Evolutionary conservation across 2,113 vertebrate genomes (phyloP).

Genomic region (Sinocyclocheilus maitianheensis): DNA sequence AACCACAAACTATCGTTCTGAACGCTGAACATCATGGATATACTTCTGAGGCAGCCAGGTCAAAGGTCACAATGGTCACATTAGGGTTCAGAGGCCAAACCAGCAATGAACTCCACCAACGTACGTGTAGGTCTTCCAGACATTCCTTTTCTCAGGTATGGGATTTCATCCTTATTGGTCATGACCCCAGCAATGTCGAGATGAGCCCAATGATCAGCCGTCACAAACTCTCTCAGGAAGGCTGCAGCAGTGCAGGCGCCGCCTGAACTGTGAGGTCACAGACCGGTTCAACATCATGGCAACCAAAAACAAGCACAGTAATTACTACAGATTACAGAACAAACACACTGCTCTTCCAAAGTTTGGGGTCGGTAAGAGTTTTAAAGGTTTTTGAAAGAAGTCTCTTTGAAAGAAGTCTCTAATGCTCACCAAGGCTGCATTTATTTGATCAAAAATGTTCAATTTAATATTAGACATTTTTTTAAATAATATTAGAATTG

Average conservation of each 20-base stretch:
- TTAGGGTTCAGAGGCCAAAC: slow-evolving; percentile 73
- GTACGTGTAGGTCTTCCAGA: slow-evolving; percentile 92
- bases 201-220: slow-evolving; percentile 89
- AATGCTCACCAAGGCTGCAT: neutral
- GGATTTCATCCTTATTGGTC: slow-evolving; percentile 93
- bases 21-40: neutral
- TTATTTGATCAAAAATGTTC: neutral
- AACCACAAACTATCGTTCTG: neutral
- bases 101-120: slow-evolving; percentile 83
- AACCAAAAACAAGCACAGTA: neutral
- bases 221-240: slow-evolving; percentile 93
- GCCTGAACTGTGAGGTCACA: slow-evolving; percentile 78
- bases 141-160: slow-evolving; percentile 94
- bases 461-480: no score
- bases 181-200: slow-evolving; percentile 97
- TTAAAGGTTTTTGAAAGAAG: neutral
- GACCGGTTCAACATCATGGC: neutral
- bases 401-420: neutral
- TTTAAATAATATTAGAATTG: no score
- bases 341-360: neutral
- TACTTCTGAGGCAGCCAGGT: neutral
- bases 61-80: neutral
- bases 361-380: neutral
- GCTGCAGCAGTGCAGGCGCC: slow-evolving; percentile 96
- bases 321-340: neutral